These are phyloP conservation scores for Coelinius sp. DNA, from an alignment of 2,888 invertebrate genomes.

Conservation along the genomic window DNA sequence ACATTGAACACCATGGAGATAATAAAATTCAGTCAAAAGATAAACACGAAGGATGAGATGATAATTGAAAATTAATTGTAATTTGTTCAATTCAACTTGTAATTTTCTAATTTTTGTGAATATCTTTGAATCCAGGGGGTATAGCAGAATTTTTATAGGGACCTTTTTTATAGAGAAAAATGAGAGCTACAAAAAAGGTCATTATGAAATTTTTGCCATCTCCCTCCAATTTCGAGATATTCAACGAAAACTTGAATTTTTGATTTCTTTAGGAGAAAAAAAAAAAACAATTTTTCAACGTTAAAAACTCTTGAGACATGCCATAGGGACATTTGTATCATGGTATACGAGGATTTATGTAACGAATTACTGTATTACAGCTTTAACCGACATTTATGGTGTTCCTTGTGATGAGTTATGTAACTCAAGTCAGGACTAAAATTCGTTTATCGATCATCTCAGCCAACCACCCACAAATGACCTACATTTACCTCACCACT, in stretches of 20 bases:
- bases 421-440: background rate
- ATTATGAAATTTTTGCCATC: too few relatives aligned
- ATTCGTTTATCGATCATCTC: conserved; percentile 9
- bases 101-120: too few relatives aligned
- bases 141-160: too few relatives aligned
- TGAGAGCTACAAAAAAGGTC: too few relatives aligned
- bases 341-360: background rate
- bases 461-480: background rate
- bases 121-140: too few relatives aligned
- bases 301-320: too few relatives aligned
- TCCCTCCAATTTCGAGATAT: too few relatives aligned
- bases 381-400: background rate
- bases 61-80: background rate
- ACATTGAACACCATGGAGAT: background rate
- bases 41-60: background rate
- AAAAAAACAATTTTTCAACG: too few relatives aligned
- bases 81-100: too few relatives aligned
- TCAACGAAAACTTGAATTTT: too few relatives aligned
- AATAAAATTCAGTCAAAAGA: background rate
- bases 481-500: background rate
- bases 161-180: too few relatives aligned
- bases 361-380: background rate
- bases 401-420: background rate
- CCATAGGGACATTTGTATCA: background rate
- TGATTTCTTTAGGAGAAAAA: too few relatives aligned